phyloP scores from a whole-genome alignment of 2,113 vertebrate species.

The Gopherus flavomarginatus region DNA sequence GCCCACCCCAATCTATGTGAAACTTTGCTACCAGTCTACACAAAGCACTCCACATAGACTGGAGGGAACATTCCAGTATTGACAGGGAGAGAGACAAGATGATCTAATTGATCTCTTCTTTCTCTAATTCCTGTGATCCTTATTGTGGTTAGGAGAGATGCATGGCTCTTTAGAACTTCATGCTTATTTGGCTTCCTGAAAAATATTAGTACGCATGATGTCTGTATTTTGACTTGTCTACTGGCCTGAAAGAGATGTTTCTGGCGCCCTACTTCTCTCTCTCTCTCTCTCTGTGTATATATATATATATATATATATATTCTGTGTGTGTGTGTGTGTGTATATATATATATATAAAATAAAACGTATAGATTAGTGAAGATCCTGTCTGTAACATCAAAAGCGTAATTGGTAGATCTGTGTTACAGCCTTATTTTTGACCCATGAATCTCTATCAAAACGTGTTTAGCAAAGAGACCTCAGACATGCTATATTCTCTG shows the following conservation, averaged over 20 bases:
- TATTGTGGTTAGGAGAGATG: not conserved
- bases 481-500: not conserved
- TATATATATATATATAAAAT: no score
- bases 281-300: not conserved
- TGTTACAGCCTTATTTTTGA: not conserved
- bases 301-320: not conserved
- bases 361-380: no score
- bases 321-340: no score
- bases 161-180: not conserved
- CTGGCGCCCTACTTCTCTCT: no score
- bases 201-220: not conserved
- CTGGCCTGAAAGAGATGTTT: not conserved
- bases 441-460: not conserved
- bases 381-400: not conserved
- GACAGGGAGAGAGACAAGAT: not conserved
- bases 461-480: not conserved
- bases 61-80: not conserved
- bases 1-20: not conserved
- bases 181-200: not conserved
- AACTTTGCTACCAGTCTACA: not conserved
- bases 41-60: not conserved
- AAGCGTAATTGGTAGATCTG: not conserved
- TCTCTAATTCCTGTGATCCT: not conserved
- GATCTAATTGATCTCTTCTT: not conserved
- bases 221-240: not conserved